Percentiles rank a stretch among this genome's conserved stretches.
Evolutionary conservation across 1,140 invertebrate species (phyloP).

Genomic region (Thaumatotibia leucotreta): DNA sequence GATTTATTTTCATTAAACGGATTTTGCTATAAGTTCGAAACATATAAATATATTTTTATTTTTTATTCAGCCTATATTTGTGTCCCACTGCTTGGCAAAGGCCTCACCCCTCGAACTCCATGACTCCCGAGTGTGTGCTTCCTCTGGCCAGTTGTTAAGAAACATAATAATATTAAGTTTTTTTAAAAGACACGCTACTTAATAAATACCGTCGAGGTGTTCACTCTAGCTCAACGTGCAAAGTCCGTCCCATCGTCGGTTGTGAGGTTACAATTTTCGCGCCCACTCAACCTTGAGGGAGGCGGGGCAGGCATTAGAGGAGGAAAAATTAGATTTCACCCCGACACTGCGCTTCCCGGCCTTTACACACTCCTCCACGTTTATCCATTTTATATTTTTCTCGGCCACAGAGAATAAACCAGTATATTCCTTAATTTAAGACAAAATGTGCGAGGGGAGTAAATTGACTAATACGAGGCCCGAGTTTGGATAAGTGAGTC

Average conservation of each 20-base stretch:
- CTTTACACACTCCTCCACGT: constrained; percentile 46
- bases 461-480: constrained; percentile 19
- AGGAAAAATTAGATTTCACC: constrained; percentile 70
- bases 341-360: constrained; percentile 44
- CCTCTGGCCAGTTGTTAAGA: too few relatives aligned
- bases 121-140: too few relatives aligned
- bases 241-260: constrained; percentile 17
- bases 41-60: too few relatives aligned
- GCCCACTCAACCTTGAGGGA: constrained; percentile 58
- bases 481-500: constrained; percentile 15
- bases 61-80: too few relatives aligned
- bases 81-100: too few relatives aligned
- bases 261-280: constrained; percentile 61
- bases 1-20: too few relatives aligned
- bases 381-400: constrained; percentile 56
- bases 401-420: constrained; percentile 28
- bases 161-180: background rate
- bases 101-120: too few relatives aligned
- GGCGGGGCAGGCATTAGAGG: constrained; percentile 52
- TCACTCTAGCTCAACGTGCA: background rate
- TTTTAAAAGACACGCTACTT: background rate
- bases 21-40: too few relatives aligned
- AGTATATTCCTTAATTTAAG: constrained; percentile 47
- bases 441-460: constrained; percentile 17
- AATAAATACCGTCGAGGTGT: background rate